Base-by-base conservation (phyloP, 2,113 vertebrate genomes). In the Labrus mixtus region DNA sequence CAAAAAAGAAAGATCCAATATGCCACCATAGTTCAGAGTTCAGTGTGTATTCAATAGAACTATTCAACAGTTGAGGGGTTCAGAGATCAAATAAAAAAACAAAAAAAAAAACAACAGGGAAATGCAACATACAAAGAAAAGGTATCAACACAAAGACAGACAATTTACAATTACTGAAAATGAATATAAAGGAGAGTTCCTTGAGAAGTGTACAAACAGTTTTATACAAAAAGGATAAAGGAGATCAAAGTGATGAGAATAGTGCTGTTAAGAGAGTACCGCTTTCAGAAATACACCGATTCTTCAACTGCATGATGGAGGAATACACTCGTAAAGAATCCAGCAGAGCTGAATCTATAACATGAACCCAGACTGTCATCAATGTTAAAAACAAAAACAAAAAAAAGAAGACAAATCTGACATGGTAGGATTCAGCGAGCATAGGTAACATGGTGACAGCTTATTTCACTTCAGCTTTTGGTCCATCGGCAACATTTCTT, bases 281-380 rank as follows among this genome's bases (percentile, higher is more conserved):
- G 67, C 50, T 63, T 83, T 82, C 45, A 83, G 73, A 25, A 66
- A 81, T 54, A 70, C 79, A 81, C 56, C 60, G 66, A 81, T 56
- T 77, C n/a, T 53, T 73, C 23, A 59, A 63, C 58, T 79, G 65
- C 50, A 46, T 73, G 56, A 85, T 19, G 68, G 58, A 73, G 62
- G 17, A 67, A 76, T 51, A 68, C 73, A 79, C 16, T 10, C 92
- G 91, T 89, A 90, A 92, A 95, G 93, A 93, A 92, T 86, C 90
- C 92, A 90, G 91, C 89, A 46, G 53, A 95, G 93, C 94, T 79
- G 58, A 65, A 83, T 56, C 54, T 55, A 53, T 46, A 78, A 76
- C 54, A 69, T 73, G 65, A 79, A 78, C 17, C 25, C 11, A 36
- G 62, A 36, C 84, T 25, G 22, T 94, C 92, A 93, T 79, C 25